These are phyloP conservation scores for Lathamus discolor DNA, from an alignment of 2,113 vertebrate genomes.

Conservation along the genomic window DNA sequence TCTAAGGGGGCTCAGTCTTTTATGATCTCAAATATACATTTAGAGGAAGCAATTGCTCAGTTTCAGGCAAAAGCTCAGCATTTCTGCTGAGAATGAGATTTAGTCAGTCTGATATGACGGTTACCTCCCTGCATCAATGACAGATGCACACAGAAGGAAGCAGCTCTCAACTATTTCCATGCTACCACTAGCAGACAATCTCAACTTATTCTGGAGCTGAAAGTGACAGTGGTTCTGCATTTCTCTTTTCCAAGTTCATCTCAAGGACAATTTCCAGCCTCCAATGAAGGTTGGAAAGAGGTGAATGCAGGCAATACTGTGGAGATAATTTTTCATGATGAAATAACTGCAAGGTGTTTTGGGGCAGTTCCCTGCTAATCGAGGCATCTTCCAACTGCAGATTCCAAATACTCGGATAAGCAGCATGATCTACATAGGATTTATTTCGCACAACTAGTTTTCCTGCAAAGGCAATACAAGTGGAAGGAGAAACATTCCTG, in stretches of 20 bases:
- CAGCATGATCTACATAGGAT: neutral
- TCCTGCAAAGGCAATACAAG: neutral
- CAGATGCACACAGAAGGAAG: neutral
- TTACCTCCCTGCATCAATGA: neutral
- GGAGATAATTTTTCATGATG: neutral
- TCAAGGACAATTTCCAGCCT: neutral
- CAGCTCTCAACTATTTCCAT: neutral
- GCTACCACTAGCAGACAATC: neutral
- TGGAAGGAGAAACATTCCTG: neutral
- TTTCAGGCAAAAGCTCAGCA: neutral
- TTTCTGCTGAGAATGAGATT: neutral
- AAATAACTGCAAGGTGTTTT: neutral
- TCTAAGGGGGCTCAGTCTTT: neutral
- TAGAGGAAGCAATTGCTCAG: neutral
- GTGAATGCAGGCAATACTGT: neutral
- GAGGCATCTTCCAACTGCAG: neutral
- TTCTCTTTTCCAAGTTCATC: neutral
- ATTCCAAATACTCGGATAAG: neutral
- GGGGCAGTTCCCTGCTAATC: neutral
- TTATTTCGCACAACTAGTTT: neutral
- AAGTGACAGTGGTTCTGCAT: neutral
- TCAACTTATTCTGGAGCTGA: neutral
- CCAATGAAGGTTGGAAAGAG: neutral
- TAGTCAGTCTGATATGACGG: neutral
- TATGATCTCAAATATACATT: rapidly evolving